Conservation (phyloP, 1,140 invertebrate species). For the Telenomus remus region DNA sequence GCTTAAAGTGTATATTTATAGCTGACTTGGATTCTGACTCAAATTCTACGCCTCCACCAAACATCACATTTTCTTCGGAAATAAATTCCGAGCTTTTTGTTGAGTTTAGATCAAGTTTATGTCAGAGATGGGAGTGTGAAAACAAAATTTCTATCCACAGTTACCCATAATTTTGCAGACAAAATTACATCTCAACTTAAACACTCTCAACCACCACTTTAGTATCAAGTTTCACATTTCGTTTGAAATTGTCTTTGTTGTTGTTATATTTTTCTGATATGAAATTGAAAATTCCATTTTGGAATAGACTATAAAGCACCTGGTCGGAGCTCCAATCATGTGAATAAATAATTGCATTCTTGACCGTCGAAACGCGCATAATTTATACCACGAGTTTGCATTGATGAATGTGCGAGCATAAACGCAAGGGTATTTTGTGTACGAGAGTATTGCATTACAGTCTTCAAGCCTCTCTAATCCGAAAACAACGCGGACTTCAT, state of each 20-base stretch:
- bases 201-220: too few relatives aligned
- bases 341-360: conserved; percentile 10
- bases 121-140: conserved; percentile 7
- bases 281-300: too few relatives aligned
- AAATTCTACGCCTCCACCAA: conserved; percentile 10
- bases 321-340: conserved; percentile 4
- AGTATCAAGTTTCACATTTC: too few relatives aligned
- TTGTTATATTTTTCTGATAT: too few relatives aligned
- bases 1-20: conserved; percentile 12
- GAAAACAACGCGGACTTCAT: conserved; percentile 25
- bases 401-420: conserved; percentile 1
- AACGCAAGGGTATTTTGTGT: too few relatives aligned
- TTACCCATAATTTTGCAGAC: too few relatives aligned
- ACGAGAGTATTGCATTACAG: not conserved
- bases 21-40: conserved; percentile 7
- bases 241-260: too few relatives aligned
- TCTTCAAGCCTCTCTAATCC: not conserved
- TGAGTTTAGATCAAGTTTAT: conserved; percentile 4
- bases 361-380: conserved; percentile 8
- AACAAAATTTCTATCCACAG: conserved; percentile 3
- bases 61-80: conserved; percentile 13
- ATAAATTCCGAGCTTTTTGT: conserved; percentile 5
- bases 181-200: too few relatives aligned
- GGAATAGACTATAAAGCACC: too few relatives aligned
- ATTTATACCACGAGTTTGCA: conserved; percentile 7